Percentiles rank a stretch among this genome's conserved stretches.
phyloP scores from a whole-genome alignment of 2,888 invertebrate species.

The Cosmia trapezina region DNA sequence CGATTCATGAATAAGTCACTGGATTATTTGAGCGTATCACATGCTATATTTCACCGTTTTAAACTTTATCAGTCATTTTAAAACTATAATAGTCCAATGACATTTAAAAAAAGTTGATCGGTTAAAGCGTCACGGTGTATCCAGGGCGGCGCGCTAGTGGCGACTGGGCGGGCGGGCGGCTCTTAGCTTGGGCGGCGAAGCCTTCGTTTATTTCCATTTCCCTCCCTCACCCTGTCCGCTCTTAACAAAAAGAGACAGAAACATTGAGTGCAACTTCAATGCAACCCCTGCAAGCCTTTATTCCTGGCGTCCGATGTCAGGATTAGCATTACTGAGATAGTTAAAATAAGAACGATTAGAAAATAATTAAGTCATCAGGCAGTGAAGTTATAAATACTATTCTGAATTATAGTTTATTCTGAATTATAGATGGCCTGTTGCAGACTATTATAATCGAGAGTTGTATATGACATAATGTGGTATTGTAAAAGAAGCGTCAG shows the following conservation, averaged over 20 bases:
- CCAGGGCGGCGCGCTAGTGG: conserved; percentile 78
- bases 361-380: conserved; percentile 19
- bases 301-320: conserved; percentile 60
- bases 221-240: conserved; percentile 71
- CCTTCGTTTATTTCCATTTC: conserved; percentile 80
- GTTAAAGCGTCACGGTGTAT: conserved; percentile 69
- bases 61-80: conserved; percentile 34
- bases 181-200: conserved; percentile 80
- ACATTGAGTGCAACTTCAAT: conserved; percentile 76
- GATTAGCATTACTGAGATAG: conserved; percentile 60
- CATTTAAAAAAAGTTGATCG: conserved; percentile 49
- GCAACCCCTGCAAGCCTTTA: conserved; percentile 76
- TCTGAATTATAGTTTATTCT: too few species aligned
- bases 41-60: conserved; percentile 26
- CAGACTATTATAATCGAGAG: background rate
- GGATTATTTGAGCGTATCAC: conserved; percentile 18
- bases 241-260: conserved; percentile 73
- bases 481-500: conserved; percentile 4
- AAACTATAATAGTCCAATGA: conserved; percentile 52
- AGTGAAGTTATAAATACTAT: background rate
- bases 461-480: conserved; percentile 12
- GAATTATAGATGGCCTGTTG: too few species aligned
- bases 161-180: conserved; percentile 89
- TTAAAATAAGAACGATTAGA: conserved; percentile 63
- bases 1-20: conserved; percentile 52